Conservation (phyloP, 2,888 invertebrate species). For the Mylabris sibirica region DNA sequence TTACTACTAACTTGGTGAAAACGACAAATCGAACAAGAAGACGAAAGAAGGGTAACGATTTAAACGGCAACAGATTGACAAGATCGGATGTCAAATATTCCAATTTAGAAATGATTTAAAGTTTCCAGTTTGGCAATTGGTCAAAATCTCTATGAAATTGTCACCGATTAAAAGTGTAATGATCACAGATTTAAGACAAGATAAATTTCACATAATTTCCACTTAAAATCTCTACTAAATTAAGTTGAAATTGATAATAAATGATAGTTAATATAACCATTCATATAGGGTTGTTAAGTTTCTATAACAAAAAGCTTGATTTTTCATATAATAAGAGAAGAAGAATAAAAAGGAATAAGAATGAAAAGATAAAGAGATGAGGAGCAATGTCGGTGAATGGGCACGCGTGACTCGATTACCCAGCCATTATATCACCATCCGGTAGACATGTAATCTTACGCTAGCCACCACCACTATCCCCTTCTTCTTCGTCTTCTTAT, state of each 20-base stretch:
- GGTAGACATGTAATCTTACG: constrained; percentile 60
- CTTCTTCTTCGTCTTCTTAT: constrained; percentile 2
- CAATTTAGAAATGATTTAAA: background rate
- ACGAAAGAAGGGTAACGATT: background rate
- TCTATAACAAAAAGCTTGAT: background rate
- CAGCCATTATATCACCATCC: constrained; percentile 59
- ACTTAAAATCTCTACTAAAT: too few species aligned
- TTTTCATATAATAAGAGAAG: background rate
- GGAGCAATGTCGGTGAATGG: constrained; percentile 36
- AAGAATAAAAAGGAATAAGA: background rate
- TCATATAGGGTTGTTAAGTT: background rate
- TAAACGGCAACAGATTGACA: background rate
- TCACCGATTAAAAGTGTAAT: too few species aligned
- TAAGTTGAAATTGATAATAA: too few species aligned
- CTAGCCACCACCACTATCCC: constrained; percentile 45
- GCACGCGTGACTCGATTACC: constrained; percentile 60
- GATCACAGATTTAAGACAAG: too few species aligned
- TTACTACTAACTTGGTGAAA: constrained; percentile 27
- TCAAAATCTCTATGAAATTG: background rate
- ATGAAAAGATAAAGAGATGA: constrained; percentile 16
- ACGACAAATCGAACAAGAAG: background rate
- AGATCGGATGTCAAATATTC: background rate
- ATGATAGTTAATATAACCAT: too few species aligned
- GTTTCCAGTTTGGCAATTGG: background rate
- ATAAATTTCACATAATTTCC: too few species aligned